A percentile compares a stretch with the other conserved stretches of the same genome.
Conservation (phyloP, 2,113 vertebrate genomes). For the Stigmatopora nigra region DNA sequence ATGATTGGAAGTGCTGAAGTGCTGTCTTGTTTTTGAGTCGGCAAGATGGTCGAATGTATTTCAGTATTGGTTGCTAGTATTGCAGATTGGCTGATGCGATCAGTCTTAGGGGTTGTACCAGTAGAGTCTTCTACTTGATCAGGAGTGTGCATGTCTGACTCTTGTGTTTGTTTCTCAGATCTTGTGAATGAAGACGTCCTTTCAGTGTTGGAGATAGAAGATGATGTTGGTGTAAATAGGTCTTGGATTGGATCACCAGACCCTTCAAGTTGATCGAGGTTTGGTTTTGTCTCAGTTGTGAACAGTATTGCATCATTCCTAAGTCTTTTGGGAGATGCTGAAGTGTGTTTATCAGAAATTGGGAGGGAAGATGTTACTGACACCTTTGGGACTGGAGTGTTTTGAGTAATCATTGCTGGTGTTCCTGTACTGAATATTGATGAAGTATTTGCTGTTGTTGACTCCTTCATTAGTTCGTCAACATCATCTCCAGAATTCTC, state of each 20-base stretch:
- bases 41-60: not conserved
- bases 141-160: not conserved
- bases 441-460: not conserved
- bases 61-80: not conserved
- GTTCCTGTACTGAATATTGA: slow-evolving; percentile 4
- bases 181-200: slow-evolving; percentile 6
- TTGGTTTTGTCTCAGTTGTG: not conserved
- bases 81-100: not conserved
- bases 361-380: not conserved
- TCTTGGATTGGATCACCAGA: slow-evolving; percentile 3
- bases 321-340: not conserved
- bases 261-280: not conserved
- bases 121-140: not conserved
- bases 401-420: slow-evolving; percentile 1
- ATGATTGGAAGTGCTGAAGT: slow-evolving; percentile 11
- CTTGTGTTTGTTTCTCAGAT: slow-evolving; percentile 10
- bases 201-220: not conserved
- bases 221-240: not conserved
- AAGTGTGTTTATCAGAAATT: not conserved
- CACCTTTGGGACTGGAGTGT: not conserved
- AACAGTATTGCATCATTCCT: not conserved
- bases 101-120: not conserved
- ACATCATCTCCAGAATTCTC: slow-evolving; percentile 9
- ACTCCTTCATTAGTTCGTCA: not conserved
- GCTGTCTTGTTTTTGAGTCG: not conserved